phyloP scores from a whole-genome alignment of 2,797 vertebrate species.

The Cheirogaleus major region DNA sequence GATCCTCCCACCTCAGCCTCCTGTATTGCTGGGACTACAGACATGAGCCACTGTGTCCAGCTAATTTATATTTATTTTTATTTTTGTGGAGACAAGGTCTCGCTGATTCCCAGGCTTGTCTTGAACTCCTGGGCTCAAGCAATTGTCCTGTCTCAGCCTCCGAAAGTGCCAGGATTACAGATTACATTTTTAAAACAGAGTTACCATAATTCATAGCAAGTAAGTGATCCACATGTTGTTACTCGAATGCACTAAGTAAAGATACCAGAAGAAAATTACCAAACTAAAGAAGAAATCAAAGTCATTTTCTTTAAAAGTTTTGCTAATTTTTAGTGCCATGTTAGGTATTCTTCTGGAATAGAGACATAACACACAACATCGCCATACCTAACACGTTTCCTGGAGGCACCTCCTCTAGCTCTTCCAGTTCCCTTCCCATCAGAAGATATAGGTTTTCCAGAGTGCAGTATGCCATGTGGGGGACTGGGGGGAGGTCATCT shows the following conservation, averaged over 20 bases:
- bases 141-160: neutral
- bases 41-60: neutral
- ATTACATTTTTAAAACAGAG: neutral
- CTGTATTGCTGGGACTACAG: neutral
- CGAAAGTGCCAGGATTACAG: neutral
- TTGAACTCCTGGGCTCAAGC: neutral
- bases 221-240: neutral
- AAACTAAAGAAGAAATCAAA: no score
- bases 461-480: constrained; percentile 91
- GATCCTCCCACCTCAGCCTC: neutral
- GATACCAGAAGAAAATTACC: neutral
- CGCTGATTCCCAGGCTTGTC: neutral
- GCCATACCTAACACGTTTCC: constrained; percentile 95
- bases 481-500: constrained; percentile 84
- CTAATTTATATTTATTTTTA: neutral
- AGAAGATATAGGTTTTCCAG: constrained; percentile 93
- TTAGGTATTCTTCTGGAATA: neutral
- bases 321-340: accelerated
- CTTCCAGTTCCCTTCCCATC: constrained; percentile 96
- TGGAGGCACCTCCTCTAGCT: constrained; percentile 93
- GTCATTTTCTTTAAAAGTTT: neutral
- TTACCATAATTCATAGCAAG: neutral
- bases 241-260: neutral
- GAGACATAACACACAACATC: neutral
- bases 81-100: neutral